Evolutionary conservation across 1,140 invertebrate genomes (phyloP).

Genomic region (Drosophila azteca): DNA sequence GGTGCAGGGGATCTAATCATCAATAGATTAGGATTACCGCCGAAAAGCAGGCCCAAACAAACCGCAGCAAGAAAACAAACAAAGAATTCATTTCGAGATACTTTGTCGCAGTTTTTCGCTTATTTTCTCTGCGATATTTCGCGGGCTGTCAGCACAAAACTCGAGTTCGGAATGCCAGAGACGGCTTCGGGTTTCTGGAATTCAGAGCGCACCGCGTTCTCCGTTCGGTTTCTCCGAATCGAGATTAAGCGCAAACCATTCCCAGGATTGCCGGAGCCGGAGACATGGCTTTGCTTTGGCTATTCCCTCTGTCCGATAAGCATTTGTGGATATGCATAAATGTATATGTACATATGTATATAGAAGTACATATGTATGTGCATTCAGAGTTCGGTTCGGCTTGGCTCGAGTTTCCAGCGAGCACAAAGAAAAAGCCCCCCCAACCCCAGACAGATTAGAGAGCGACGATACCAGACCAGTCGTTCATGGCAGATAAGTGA

Average conservation of each 20-base stretch:
- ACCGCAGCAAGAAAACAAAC: constrained; percentile 31
- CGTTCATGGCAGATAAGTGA: constrained; percentile 32
- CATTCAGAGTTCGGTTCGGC: not conserved
- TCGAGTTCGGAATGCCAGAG: constrained; percentile 18
- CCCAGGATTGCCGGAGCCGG: constrained; percentile 22
- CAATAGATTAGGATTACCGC: constrained; percentile 8
- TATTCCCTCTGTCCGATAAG: too few relatives aligned
- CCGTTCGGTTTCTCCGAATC: constrained; percentile 39
- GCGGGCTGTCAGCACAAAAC: constrained; percentile 27
- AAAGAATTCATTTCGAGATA: constrained; percentile 22
- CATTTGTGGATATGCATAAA: not conserved
- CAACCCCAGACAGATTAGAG: not conserved
- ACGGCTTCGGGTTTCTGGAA: constrained; percentile 39
- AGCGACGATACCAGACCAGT: constrained; percentile 3
- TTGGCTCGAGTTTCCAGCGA: constrained; percentile 12
- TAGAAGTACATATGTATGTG: too few relatives aligned
- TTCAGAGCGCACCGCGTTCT: constrained; percentile 10
- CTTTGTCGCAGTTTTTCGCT: constrained; percentile 33
- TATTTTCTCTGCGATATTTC: not conserved
- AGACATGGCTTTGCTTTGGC: too few relatives aligned
- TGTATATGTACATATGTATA: not conserved
- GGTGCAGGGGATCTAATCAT: too few relatives aligned
- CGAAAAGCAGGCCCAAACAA: constrained; percentile 22
- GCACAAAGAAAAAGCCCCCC: constrained; percentile 1
- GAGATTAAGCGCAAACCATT: constrained; percentile 40